phyloP scores from a whole-genome alignment of 30 jellyfish, hydroid and myxozoan species.

The Turritopsis rubra region DNA sequence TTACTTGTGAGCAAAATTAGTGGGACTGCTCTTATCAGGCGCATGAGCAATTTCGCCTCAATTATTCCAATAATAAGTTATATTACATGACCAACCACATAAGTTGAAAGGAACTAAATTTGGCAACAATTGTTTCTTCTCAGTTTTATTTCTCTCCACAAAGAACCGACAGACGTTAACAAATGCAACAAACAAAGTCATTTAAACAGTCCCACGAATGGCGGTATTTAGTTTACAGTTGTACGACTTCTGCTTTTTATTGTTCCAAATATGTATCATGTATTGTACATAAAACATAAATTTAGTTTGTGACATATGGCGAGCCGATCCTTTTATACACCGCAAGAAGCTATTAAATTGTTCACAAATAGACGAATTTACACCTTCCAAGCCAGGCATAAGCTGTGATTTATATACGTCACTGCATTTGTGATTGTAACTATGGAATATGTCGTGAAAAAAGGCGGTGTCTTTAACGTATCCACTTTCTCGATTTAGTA shows the following conservation, averaged over 20 bases:
- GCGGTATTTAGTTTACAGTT: not conserved
- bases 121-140: no score
- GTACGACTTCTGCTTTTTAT: not conserved
- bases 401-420: not conserved
- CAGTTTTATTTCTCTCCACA: no score
- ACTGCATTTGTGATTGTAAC: not conserved
- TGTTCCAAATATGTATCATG: not conserved
- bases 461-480: not conserved
- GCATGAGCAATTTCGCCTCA: no score
- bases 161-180: no score
- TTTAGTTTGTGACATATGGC: not conserved
- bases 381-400: constrained; percentile 4
- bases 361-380: not conserved
- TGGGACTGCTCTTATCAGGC: no score
- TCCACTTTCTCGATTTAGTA: not conserved
- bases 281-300: constrained; percentile 4
- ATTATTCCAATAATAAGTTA: no score
- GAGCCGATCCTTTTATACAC: constrained; percentile 8
- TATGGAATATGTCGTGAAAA: constrained; percentile 6
- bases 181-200: not conserved
- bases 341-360: not conserved
- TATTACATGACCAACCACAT: no score
- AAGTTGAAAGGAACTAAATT: no score
- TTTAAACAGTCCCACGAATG: not conserved
- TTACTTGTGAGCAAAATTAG: no score